Evolutionary conservation across 1,140 invertebrate species (phyloP).

Genomic region (Lutraria rhynchaena): DNA sequence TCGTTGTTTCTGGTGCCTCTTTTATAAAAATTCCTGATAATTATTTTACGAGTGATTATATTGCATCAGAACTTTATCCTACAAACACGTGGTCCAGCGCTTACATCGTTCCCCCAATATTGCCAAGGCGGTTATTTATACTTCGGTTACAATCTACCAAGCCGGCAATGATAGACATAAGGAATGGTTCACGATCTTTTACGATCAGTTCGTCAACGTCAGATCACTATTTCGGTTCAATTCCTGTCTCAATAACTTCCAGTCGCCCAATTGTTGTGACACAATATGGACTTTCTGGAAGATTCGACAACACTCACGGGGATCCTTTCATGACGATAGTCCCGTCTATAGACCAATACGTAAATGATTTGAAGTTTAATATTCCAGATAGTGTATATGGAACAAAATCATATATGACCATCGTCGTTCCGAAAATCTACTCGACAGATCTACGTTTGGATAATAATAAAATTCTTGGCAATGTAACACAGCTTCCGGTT

Average conservation of each 20-base stretch:
- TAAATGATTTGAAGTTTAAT: slow-evolving; percentile 10
- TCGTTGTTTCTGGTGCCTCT: slow-evolving; percentile 1
- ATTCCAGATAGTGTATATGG: neutral
- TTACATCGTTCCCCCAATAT: neutral
- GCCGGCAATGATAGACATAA: neutral
- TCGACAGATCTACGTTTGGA: neutral
- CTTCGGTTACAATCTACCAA: neutral
- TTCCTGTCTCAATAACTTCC: neutral
- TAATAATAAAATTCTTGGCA: neutral
- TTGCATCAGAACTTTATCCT: neutral
- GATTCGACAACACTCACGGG: neutral
- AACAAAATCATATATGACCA: neutral
- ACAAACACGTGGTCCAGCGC: neutral
- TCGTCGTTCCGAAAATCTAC: neutral
- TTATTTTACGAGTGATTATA: neutral
- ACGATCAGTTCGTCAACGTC: neutral
- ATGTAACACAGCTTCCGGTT: neutral
- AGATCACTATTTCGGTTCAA: neutral
- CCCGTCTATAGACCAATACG: neutral
- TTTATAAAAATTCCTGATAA: neutral
- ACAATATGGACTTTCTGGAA: neutral
- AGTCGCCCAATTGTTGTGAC: neutral
- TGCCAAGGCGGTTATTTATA: neutral
- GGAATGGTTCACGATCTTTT: neutral
- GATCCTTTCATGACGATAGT: slow-evolving; percentile 3